phyloP scores from a whole-genome alignment of 2,888 invertebrate genomes.

The Microplitis manilae region DNA sequence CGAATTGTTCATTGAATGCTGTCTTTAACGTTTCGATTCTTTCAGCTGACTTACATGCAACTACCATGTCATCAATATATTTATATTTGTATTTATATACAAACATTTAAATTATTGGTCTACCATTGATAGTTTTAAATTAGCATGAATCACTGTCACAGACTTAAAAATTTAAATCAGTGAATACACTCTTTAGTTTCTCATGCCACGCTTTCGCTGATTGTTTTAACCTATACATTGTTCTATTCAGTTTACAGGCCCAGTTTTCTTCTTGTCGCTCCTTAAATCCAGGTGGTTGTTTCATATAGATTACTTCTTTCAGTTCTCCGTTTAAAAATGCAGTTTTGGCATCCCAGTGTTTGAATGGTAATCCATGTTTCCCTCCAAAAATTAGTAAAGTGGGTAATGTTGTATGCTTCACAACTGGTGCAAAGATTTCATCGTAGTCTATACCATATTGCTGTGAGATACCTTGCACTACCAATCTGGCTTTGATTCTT shows the following conservation, averaged over 20 bases:
- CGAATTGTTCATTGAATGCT: constrained; percentile 39
- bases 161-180: not conserved
- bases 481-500: constrained; percentile 16
- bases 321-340: not conserved
- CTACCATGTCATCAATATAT: constrained; percentile 22
- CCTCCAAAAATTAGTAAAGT: not conserved
- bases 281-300: constrained; percentile 9
- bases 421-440: constrained; percentile 24
- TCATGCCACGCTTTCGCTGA: constrained; percentile 23
- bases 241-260: constrained; percentile 9
- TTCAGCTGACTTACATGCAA: not conserved
- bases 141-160: constrained; percentile 1
- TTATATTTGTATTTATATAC: too few species aligned
- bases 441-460: constrained; percentile 2
- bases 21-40: not conserved
- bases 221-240: constrained; percentile 25
- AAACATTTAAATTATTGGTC: not conserved
- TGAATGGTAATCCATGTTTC: not conserved
- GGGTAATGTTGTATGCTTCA: not conserved
- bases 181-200: not conserved
- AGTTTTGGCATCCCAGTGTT: constrained; percentile 11
- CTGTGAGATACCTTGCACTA: constrained; percentile 7
- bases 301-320: constrained; percentile 5
- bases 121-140: not conserved
- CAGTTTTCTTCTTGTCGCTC: not conserved